Evolutionary conservation across 2,888 invertebrate species (phyloP).

Genomic region (Drosophila neutralis): DNA sequence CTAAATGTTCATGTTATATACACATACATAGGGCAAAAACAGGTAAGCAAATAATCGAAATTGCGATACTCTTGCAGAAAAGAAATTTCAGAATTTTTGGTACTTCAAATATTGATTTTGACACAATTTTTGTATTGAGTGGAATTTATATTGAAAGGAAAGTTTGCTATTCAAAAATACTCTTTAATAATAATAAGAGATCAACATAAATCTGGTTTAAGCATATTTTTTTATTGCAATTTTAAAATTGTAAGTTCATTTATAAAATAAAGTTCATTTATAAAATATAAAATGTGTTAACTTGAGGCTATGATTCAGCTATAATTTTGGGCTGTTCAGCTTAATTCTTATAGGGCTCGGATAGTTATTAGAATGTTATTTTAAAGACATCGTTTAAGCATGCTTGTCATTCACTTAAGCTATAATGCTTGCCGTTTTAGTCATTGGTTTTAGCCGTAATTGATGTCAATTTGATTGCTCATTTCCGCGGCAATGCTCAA

Average conservation of each 20-base stretch:
- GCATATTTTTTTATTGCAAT: not conserved
- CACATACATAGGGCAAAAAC: not conserved
- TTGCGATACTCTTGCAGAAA: slow-evolving; percentile 11
- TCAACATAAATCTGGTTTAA: not conserved
- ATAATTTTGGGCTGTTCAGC: not conserved
- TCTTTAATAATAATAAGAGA: not conserved
- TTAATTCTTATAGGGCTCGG: not conserved
- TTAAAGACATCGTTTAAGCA: not conserved
- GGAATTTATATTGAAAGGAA: not conserved
- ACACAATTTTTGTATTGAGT: not conserved
- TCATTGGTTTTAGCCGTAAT: slow-evolving; percentile 61
- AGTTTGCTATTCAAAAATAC: not conserved
- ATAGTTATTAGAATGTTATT: not conserved
- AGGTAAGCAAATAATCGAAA: not conserved
- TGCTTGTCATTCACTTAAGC: not conserved
- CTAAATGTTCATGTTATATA: slow-evolving; percentile 44
- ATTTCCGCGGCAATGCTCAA: slow-evolving; percentile 51
- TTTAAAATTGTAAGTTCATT: not conserved
- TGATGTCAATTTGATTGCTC: slow-evolving; percentile 44
- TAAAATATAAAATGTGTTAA: not conserved
- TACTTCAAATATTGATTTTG: not conserved
- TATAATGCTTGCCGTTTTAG: slow-evolving; percentile 40
- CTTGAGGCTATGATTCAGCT: no score
- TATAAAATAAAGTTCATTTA: no score
- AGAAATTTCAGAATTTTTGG: not conserved